Conservation (phyloP, 1,140 invertebrate species). For the Drosophila lini region DNA sequence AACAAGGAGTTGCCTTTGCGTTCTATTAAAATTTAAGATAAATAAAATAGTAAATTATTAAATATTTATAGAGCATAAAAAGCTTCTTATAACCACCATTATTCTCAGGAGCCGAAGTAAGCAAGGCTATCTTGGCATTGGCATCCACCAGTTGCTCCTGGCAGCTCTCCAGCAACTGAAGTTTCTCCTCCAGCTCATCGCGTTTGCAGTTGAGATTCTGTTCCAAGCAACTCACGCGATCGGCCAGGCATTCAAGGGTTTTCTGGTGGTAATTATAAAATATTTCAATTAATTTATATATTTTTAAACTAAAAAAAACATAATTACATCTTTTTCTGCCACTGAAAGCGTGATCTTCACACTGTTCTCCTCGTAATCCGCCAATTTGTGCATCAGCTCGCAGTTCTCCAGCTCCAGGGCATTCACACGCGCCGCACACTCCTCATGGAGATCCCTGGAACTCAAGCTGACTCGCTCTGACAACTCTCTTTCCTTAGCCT, state of each 20-base stretch:
- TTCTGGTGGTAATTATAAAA: conserved; percentile 27
- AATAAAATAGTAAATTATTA: background rate
- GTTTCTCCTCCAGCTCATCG: conserved; percentile 76
- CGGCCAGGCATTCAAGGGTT: conserved; percentile 71
- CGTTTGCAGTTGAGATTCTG: conserved; percentile 75
- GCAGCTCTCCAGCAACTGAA: conserved; percentile 69
- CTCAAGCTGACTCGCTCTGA: conserved; percentile 3
- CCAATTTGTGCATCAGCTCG: conserved; percentile 72
- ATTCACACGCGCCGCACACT: conserved; percentile 38
- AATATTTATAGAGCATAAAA: no score
- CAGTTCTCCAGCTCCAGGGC: conserved; percentile 66
- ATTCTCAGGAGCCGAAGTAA: conserved; percentile 58
- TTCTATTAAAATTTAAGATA: conserved; percentile 29
- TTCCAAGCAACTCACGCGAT: conserved; percentile 73
- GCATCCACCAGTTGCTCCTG: conserved; percentile 78
- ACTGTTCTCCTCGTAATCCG: conserved; percentile 62
- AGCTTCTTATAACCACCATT: conserved; percentile 45
- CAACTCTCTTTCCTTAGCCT: conserved; percentile 20
- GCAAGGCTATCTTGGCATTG: conserved; percentile 70
- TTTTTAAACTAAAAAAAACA: no score
- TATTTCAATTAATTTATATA: no score
- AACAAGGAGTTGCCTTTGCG: conserved; percentile 86
- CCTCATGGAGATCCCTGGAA: conserved; percentile 38
- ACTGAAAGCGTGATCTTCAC: conserved; percentile 60
- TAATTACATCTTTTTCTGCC: conserved; percentile 73